phyloP scores from a whole-genome alignment of 2,888 invertebrate genomes.

The Lepetodrilus schrolli region DNA sequence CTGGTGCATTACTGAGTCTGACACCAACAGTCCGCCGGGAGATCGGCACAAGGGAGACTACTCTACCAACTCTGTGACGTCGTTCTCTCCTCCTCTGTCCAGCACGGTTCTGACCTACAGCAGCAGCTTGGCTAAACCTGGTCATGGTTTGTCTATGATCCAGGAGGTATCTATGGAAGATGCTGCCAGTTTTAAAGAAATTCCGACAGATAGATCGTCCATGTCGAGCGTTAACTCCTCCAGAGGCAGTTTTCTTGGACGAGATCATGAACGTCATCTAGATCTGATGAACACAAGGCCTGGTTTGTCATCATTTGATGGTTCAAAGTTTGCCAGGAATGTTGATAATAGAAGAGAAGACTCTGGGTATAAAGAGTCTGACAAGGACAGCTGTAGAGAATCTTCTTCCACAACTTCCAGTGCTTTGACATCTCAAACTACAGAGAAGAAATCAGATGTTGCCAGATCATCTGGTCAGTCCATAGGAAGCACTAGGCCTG shows the following conservation, averaged over 20 bases:
- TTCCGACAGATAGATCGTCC: neutral
- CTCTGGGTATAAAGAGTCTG: too few relatives aligned
- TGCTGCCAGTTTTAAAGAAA: neutral
- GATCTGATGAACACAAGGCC: neutral
- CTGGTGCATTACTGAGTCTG: conserved; percentile 69
- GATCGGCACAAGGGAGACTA: conserved; percentile 1
- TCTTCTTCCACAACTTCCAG: neutral
- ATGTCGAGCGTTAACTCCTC: neutral
- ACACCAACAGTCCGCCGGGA: conserved; percentile 60
- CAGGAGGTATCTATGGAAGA: neutral
- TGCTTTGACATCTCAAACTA: too few relatives aligned
- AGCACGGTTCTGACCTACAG: conserved; percentile 40
- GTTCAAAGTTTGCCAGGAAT: neutral
- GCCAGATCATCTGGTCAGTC: neutral
- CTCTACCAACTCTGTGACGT: conserved; percentile 25
- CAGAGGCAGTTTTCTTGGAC: conserved; percentile 15
- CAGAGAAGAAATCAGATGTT: neutral
- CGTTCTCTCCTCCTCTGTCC: conserved; percentile 42
- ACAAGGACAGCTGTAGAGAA: neutral
- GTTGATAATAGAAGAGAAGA: neutral
- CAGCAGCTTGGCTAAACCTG: neutral
- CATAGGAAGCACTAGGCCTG: neutral
- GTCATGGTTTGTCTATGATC: neutral
- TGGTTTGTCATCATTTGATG: neutral
- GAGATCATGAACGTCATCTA: conserved; percentile 2